These are phyloP conservation scores for Pyrrhosoma nymphula DNA, from an alignment of 2,888 invertebrate genomes.

Conservation along the genomic window DNA sequence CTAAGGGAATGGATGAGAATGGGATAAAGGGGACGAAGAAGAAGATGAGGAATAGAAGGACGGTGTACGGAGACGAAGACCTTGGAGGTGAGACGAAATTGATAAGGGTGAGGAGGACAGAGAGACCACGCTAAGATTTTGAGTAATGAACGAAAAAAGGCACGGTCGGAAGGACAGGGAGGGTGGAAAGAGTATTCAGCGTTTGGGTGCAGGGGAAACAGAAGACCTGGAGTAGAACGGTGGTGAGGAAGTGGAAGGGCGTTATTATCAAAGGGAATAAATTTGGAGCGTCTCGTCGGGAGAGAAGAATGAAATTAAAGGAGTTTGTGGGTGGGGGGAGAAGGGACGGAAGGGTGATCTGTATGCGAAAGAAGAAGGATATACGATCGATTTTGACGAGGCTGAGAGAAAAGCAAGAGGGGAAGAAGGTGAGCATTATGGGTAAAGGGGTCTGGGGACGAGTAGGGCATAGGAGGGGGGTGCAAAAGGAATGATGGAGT, in stretches of 20 bases:
- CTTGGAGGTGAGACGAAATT: background rate
- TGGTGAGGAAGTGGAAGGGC: background rate
- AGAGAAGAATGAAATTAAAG: slow-evolving; percentile 33
- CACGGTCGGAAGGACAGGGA: background rate
- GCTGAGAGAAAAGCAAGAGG: background rate
- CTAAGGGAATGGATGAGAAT: too few species aligned
- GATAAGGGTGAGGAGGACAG: background rate
- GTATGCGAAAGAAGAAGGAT: background rate
- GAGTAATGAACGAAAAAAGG: background rate
- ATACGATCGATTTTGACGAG: slow-evolving; percentile 2
- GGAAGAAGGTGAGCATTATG: background rate
- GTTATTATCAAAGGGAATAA: slow-evolving; percentile 67
- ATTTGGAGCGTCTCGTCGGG: background rate
- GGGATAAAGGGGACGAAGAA: too few species aligned
- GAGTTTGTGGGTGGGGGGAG: background rate
- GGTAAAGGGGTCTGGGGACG: too few species aligned
- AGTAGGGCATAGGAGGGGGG: too few species aligned
- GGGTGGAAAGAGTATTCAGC: background rate
- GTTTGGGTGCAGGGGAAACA: background rate
- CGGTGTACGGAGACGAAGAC: background rate
- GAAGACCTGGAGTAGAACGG: background rate
- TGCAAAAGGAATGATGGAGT: too few species aligned
- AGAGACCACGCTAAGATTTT: background rate
- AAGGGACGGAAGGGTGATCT: background rate
- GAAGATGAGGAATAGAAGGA: background rate